phyloP scores from a whole-genome alignment of 1,140 invertebrate genomes.

The Apis dorsata region DNA sequence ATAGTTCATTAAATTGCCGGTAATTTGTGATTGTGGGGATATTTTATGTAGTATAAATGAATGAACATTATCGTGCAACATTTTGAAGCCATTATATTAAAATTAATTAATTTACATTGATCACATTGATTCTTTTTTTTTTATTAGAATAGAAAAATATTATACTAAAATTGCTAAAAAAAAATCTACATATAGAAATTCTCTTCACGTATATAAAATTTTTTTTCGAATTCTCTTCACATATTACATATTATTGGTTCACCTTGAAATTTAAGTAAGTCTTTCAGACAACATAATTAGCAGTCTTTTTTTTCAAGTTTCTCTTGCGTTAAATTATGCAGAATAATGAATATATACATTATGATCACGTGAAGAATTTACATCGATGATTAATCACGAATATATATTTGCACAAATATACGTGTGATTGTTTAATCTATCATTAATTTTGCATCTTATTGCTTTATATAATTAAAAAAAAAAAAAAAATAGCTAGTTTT shows the following conservation, averaged over 20 bases:
- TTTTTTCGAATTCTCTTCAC: no score
- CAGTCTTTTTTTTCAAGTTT: background rate
- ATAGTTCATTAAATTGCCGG: constrained; percentile 53
- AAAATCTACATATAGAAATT: no score
- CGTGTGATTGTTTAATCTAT: constrained; percentile 1
- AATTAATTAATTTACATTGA: constrained; percentile 17
- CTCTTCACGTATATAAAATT: no score
- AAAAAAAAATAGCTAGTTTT: background rate
- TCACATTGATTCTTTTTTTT: background rate
- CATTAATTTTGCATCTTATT: background rate
- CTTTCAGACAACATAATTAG: background rate
- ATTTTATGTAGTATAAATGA: constrained; percentile 51
- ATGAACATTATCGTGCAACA: constrained; percentile 42
- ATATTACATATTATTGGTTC: no score
- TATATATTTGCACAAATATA: background rate
- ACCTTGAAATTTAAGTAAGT: background rate
- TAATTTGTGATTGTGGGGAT: constrained; percentile 46
- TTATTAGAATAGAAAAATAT: background rate
- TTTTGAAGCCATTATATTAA: constrained; percentile 20
- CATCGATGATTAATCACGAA: background rate
- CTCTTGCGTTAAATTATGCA: background rate
- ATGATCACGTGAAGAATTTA: constrained; percentile 15
- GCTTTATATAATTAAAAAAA: no score
- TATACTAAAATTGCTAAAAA: no score
- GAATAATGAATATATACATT: background rate